Evolutionary conservation across 2,113 vertebrate species (phyloP), one percentile per base, ranked within the genome.

Genomic region (Chloropsis cyanopogon): DNA sequence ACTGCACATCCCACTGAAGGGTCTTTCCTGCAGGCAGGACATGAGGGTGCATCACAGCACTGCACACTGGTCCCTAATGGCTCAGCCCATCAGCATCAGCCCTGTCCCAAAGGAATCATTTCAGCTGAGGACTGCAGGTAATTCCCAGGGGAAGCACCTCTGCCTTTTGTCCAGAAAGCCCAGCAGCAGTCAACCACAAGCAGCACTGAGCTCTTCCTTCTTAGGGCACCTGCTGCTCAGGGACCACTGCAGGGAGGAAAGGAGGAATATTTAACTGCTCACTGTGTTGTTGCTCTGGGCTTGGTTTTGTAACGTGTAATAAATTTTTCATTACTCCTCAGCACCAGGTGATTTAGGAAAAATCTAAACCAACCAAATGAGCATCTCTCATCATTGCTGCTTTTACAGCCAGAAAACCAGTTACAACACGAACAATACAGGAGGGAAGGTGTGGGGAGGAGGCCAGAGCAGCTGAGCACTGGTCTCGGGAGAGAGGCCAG

Each of bases 311-410:
- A 96, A 95, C 85, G 60, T 39, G 81, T 59, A 95, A 94, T 96
- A 95, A 96, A 97, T 95, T 92, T 95, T 98, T 97, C 94, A 97
- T 90, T 96, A 49, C 54, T 83, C 81, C 76, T 90, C 86, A 87
- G 78, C 50, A 97, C 66, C 82, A 88, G 75, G 90, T 87, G 81
- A 96, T 96, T 92, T 94, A 90, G 82, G 64, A 72, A 94, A 88
- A 95, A 90, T 72, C 61, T 80, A 94, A 92, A 84, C 57, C 57
- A 94, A 82, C 50, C 33, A 5, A 90, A 89, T 3, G 31, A 94
- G 72, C 63, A 76, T 49, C 73, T 39, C 39, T 91, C 68, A 60
- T 75, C 69, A 68, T 6, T 35, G 33, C 47, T 37, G 52, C 31
- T 73, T 88, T 64, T 37, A 35, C 39, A 57, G 56, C 5, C 65